Evolutionary conservation across 2,113 vertebrate genomes (phyloP).

Genomic region (Camelus dromedarius): DNA sequence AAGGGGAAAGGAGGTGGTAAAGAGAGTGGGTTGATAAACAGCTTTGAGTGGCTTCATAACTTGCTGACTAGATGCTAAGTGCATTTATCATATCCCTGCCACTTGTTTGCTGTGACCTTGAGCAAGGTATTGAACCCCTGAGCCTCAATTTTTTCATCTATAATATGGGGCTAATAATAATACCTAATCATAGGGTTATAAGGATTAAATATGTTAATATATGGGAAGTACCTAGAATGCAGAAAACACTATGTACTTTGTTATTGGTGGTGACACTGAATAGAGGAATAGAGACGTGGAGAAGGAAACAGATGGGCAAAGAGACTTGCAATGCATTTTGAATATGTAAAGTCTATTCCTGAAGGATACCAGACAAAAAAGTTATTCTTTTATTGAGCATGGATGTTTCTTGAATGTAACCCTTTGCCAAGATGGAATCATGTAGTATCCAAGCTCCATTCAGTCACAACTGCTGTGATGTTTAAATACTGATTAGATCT

Average conservation of each 20-base stretch:
- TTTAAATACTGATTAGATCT: not conserved
- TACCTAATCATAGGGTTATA: not conserved
- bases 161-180: not conserved
- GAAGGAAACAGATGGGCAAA: not conserved
- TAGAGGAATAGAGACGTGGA: not conserved
- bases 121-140: not conserved
- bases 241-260: not conserved
- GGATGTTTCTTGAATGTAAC: not conserved
- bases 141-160: not conserved
- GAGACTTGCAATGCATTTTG: not conserved
- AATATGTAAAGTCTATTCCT: not conserved
- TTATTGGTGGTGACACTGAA: not conserved
- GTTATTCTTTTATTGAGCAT: not conserved
- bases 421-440: not conserved
- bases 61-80: not conserved
- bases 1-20: not conserved
- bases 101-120: not conserved
- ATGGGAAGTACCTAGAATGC: not conserved
- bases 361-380: not conserved
- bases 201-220: not conserved
- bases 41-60: not conserved
- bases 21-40: not conserved
- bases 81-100: not conserved
- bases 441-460: not conserved
- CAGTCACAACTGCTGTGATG: not conserved